Base-by-base conservation (phyloP, 2,113 vertebrate genomes). In the Caranx ignobilis region DNA sequence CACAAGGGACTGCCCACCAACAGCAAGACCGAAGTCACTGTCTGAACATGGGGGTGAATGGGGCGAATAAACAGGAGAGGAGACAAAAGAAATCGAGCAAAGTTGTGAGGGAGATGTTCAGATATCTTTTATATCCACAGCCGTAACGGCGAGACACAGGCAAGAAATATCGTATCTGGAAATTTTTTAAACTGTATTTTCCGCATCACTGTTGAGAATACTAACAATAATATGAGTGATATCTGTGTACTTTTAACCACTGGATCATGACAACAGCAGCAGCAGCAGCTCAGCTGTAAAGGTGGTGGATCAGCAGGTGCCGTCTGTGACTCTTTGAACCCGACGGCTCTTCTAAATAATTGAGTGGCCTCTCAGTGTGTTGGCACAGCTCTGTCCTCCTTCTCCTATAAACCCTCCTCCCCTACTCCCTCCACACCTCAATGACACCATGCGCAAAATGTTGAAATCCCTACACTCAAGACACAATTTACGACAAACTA, bases 21-120 rank as follows among this genome's bases (percentile, higher is more conserved):
- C 94, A 99, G 98, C 95, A 99, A 98, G 94, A 96, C 98, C 0
- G 98, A 99, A 83, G 98, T 99, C 87, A 99, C 98, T 0, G 98
- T 99, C 88, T 98, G 95, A 97, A 45, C 71, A 45, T 11, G 71
- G 52, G 56, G 67, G 34, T 18, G 64, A 54, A 50, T 8, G 21
- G 64, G 64, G 60, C 16, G 37, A 65, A 66, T 0, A 34, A 50
- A 73, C 75, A 47, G 71, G 63, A 60, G 61, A 71, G 37, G 37
- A 76, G 52, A 50, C 52, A 69, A 39, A 62, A 8, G 11, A 74
- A 47, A 37, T 32, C n/a, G 35, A 63, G 64, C 8, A 68, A 54
- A 66, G 74, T 45, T 54, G 56, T 19, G 70, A 75, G 65, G 76
- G 60, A 81, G 79, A 73, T 63, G 48, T 75, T 90, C 79, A 66